phyloP scores from a whole-genome alignment of 1,140 invertebrate species.

The Drosophila pseudoananassae region DNA sequence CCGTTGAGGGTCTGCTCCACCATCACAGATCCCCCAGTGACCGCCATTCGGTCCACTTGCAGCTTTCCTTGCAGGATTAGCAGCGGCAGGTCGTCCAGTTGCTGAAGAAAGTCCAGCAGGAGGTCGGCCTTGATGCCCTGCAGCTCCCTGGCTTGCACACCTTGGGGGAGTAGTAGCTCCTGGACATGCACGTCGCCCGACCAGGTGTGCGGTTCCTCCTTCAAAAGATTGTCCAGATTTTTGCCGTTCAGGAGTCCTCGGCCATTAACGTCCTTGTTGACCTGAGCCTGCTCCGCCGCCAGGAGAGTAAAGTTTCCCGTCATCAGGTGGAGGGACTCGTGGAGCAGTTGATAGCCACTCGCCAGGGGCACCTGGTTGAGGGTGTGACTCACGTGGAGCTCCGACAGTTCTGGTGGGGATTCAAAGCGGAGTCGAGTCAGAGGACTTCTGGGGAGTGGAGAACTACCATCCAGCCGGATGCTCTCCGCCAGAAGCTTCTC shows the following conservation, averaged over 20 bases:
- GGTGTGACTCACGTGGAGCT: slow-evolving; percentile 27
- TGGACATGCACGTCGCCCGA: slow-evolving; percentile 54
- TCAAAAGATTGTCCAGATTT: slow-evolving; percentile 8
- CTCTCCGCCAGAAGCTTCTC: slow-evolving; percentile 74
- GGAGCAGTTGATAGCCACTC: slow-evolving; percentile 55
- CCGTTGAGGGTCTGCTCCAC: slow-evolving; percentile 47
- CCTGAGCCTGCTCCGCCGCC: slow-evolving; percentile 35
- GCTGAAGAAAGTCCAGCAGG: slow-evolving; percentile 57
- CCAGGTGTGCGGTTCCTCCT: slow-evolving; percentile 8
- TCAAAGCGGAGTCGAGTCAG: slow-evolving; percentile 45
- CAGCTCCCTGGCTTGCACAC: slow-evolving; percentile 46
- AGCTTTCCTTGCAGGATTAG: slow-evolving; percentile 73
- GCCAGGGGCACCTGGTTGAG: slow-evolving; percentile 54
- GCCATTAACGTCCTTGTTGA: slow-evolving; percentile 51
- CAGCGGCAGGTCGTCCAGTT: slow-evolving; percentile 69
- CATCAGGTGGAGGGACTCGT: slow-evolving; percentile 55
- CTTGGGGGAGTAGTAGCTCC: slow-evolving; percentile 60
- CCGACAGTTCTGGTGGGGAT: slow-evolving; percentile 9
- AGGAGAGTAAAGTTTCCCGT: slow-evolving; percentile 42
- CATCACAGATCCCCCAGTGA: slow-evolving; percentile 56
- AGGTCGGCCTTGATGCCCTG: slow-evolving; percentile 54
- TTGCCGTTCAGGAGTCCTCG: slow-evolving; percentile 46
- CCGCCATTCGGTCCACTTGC: slow-evolving; percentile 60
- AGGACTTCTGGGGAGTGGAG: background rate
- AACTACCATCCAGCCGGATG: slow-evolving; percentile 69